Evolutionary conservation across 2,888 invertebrate genomes (phyloP).

Genomic region (Lithophane ornitopus): DNA sequence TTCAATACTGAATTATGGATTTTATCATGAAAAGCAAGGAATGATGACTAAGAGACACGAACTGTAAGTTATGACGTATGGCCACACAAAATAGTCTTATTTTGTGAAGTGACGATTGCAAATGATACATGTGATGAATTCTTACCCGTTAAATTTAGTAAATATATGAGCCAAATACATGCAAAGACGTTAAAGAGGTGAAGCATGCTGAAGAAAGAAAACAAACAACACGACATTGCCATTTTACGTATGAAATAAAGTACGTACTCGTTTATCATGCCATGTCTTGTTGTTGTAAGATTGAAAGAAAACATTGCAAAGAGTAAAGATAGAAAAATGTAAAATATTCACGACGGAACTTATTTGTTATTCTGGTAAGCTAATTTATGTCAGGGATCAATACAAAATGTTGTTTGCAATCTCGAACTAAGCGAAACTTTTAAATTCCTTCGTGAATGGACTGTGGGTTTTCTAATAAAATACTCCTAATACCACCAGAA

Average conservation of each 20-base stretch:
- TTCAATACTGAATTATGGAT: conserved; percentile 57
- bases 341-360: conserved; percentile 69
- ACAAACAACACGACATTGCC: conserved; percentile 77
- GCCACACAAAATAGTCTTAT: conserved; percentile 89
- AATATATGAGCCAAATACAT: conserved; percentile 73
- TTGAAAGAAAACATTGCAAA: conserved; percentile 90
- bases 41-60: conserved; percentile 52
- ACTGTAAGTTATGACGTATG: conserved; percentile 68
- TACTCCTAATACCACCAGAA: conserved; percentile 52
- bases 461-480: conserved; percentile 50
- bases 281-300: conserved; percentile 75
- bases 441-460: conserved; percentile 70
- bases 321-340: conserved; percentile 77
- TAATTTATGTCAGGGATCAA: conserved; percentile 28
- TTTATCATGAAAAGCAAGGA: conserved; percentile 66
- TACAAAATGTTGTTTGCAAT: conserved; percentile 18
- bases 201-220: conserved; percentile 79
- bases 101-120: conserved; percentile 74
- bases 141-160: conserved; percentile 70
- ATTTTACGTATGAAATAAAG: conserved; percentile 55
- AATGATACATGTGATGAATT: conserved; percentile 76
- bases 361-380: conserved; percentile 35
- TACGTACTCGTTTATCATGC: conserved; percentile 71
- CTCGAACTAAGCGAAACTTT: conserved; percentile 7
- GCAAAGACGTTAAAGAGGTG: conserved; percentile 74